Percentiles rank a stretch among this genome's conserved stretches.
These are phyloP conservation scores for Xenopus laevis DNA, from an alignment of 2,113 vertebrate species.

Conservation along the genomic window DNA sequence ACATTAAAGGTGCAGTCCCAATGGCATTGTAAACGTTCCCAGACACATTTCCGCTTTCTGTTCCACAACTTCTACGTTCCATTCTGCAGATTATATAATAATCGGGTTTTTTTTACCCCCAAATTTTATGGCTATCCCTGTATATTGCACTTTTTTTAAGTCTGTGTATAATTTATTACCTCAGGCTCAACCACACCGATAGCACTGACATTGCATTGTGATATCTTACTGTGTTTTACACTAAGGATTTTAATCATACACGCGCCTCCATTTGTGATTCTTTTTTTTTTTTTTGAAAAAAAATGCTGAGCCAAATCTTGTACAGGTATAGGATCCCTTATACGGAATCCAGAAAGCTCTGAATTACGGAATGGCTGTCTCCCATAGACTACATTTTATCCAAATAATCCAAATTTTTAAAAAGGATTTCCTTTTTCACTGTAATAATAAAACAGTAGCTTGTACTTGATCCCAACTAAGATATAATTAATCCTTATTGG, in stretches of 20 bases:
- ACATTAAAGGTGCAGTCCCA: slow-evolving; percentile 8
- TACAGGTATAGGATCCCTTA: too few relatives aligned
- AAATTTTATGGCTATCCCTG: neutral
- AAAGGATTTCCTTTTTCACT: too few relatives aligned
- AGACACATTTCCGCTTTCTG: neutral
- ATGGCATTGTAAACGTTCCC: neutral
- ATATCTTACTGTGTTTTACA: slow-evolving; percentile 47
- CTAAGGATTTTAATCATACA: slow-evolving; percentile 10
- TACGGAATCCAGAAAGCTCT: too few relatives aligned
- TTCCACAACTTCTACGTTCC: too few relatives aligned
- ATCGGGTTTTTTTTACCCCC: neutral
- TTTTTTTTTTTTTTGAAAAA: neutral
- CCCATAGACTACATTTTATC: too few relatives aligned
- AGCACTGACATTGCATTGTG: slow-evolving; percentile 49
- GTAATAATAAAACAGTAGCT: too few relatives aligned
- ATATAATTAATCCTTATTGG: too few relatives aligned
- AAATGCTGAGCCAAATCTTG: slow-evolving; percentile 40
- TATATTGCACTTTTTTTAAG: neutral
- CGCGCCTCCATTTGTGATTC: neutral
- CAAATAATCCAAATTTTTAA: too few relatives aligned
- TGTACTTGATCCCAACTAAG: too few relatives aligned
- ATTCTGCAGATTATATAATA: too few relatives aligned
- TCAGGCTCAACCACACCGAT: slow-evolving; percentile 26
- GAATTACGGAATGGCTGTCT: too few relatives aligned
- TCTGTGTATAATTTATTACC: slow-evolving; percentile 21